These are phyloP conservation scores for Zygogramma bicolorata DNA, from an alignment of 2,888 invertebrate species.

Conservation along the genomic window DNA sequence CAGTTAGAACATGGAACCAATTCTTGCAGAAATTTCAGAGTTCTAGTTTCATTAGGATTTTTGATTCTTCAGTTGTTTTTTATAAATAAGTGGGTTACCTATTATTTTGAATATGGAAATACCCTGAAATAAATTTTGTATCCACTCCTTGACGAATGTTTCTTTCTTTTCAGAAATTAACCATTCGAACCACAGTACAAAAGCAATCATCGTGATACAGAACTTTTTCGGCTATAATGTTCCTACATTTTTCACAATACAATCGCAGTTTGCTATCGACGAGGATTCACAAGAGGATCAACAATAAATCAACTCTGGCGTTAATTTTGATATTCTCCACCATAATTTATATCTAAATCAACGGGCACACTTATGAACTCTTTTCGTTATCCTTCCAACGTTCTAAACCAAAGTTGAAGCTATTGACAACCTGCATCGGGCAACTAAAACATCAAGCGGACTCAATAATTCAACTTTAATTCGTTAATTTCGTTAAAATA, in stretches of 20 bases:
- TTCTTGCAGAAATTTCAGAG: too few relatives aligned
- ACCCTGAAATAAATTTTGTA: neutral
- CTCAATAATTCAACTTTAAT: constrained; percentile 58
- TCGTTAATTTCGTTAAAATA: constrained; percentile 45
- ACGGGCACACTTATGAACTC: constrained; percentile 52
- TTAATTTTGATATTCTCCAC: constrained; percentile 42
- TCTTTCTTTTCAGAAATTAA: constrained; percentile 52
- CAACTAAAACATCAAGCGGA: constrained; percentile 58
- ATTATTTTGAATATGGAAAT: neutral
- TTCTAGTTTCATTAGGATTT: neutral
- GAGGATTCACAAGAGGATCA: constrained; percentile 54
- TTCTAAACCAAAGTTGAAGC: constrained; percentile 51
- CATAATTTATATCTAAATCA: constrained; percentile 42
- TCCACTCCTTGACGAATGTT: constrained; percentile 9
- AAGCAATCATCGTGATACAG: constrained; percentile 59
- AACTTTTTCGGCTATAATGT: constrained; percentile 56
- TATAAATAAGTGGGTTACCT: neutral
- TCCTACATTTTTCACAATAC: constrained; percentile 53
- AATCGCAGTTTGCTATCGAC: constrained; percentile 63
- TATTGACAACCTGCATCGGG: constrained; percentile 61
- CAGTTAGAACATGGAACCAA: too few relatives aligned
- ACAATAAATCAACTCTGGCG: constrained; percentile 42
- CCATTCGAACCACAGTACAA: constrained; percentile 64
- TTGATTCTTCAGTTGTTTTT: neutral
- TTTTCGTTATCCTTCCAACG: constrained; percentile 31